These are phyloP conservation scores for Ditula angustiorana DNA, from an alignment of 2,888 invertebrate genomes.

Conservation along the genomic window DNA sequence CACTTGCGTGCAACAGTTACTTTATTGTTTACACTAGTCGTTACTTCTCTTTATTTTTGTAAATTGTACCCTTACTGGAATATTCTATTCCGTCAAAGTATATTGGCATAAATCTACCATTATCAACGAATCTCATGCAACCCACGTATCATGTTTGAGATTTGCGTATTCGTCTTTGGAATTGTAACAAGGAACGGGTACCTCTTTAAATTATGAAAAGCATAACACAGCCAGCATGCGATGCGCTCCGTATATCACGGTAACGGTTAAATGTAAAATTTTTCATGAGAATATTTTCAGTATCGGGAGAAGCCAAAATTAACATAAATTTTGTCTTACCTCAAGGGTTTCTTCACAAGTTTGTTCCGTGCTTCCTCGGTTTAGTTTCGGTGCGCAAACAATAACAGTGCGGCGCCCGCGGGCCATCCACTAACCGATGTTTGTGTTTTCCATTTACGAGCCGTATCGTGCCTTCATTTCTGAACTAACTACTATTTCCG, in stretches of 20 bases:
- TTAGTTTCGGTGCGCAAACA: slow-evolving; percentile 79
- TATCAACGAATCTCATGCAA: not conserved
- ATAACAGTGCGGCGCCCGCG: slow-evolving; percentile 73
- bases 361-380: slow-evolving; percentile 51
- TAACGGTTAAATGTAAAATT: not conserved
- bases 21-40: not conserved
- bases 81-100: no score
- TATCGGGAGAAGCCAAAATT: slow-evolving; percentile 31
- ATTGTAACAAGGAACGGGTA: not conserved
- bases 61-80: no score
- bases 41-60: slow-evolving; percentile 13
- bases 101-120: not conserved
- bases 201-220: not conserved
- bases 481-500: slow-evolving; percentile 33
- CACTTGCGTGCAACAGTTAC: slow-evolving; percentile 50
- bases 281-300: slow-evolving; percentile 1
- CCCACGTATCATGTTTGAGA: not conserved
- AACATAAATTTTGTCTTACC: slow-evolving; percentile 47
- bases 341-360: slow-evolving; percentile 58
- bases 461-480: slow-evolving; percentile 65
- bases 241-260: not conserved
- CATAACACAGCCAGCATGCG: not conserved
- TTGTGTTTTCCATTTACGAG: slow-evolving; percentile 78
- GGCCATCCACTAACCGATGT: slow-evolving; percentile 64
- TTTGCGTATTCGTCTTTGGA: not conserved